Evolutionary conservation across 1,140 invertebrate species (phyloP).

Genomic region (Radopholus similis): DNA sequence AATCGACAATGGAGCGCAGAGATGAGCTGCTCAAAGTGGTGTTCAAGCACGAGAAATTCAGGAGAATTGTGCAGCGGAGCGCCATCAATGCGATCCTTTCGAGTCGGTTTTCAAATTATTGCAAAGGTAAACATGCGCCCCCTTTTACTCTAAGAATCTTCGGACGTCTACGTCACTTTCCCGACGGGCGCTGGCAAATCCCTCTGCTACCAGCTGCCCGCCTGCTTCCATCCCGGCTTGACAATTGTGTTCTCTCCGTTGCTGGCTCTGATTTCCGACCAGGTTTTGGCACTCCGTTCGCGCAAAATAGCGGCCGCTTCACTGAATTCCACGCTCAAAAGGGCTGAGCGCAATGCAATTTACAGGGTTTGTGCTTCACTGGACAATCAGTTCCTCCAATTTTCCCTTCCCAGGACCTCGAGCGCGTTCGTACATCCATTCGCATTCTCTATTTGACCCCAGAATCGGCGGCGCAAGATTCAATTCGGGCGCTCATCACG

Average conservation of each 20-base stretch:
- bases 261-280: conserved; percentile 71
- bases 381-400: too few relatives aligned
- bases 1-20: too few relatives aligned
- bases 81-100: conserved; percentile 16
- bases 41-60: conserved; percentile 29
- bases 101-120: too few relatives aligned
- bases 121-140: too few relatives aligned
- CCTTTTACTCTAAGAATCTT: conserved; percentile 62
- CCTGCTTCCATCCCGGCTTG: conserved; percentile 65
- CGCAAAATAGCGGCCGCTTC: conserved; percentile 74
- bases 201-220: conserved; percentile 71
- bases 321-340: conserved; percentile 79
- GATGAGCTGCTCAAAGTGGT: conserved; percentile 21
- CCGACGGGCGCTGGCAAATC: conserved; percentile 73
- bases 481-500: conserved; percentile 49
- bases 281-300: conserved; percentile 63
- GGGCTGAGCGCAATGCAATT: conserved; percentile 72
- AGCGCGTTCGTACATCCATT: conserved; percentile 69
- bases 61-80: conserved; percentile 21
- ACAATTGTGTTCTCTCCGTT: conserved; percentile 71
- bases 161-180: conserved; percentile 72
- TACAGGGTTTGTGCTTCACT: conserved; percentile 60
- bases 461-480: conserved; percentile 67
- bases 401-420: too few relatives aligned
- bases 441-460: conserved; percentile 85